Base-by-base conservation (phyloP, 2,888 invertebrate species). In the Himalopsyche kuldschensis region DNA sequence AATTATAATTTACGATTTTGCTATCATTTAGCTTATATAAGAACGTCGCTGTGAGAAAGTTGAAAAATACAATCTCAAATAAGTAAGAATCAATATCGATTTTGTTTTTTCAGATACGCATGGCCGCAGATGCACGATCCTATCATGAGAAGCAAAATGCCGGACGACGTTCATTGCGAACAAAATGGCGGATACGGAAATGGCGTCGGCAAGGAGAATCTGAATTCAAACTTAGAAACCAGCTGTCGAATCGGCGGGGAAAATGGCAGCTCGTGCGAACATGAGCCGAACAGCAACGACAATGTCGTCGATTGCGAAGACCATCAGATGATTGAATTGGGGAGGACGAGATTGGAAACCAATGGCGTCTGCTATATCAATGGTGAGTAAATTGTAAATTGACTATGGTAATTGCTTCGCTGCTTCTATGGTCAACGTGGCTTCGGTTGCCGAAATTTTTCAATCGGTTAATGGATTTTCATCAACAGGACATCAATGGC, bases 291-390 rank as follows among this genome's bases (percentile, higher is more conserved):
- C 24, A 82, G 5, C 69, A 80, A 17, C 84, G 87, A 88, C 87
- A 79, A 86, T 87, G 82, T 84, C 78, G 10, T 87, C 24, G 10
- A 46, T 31, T 86, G 35, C 84, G 63, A 90, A 90, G 31, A 88
- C 89, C 0, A 89, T 90, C 47, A 92, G 85, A 93, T 98, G 91
- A 90, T 92, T 48, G 94, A 95, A 88, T 93, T 93, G 17, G 94
- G 94, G 0, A 92, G 95, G 85, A 94, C 92, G 1, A 90, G 91
- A n/a, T 91, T 97, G 87, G 91, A 93, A 41, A 88, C 94, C 0
- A 95, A 99, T 88, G 95, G 95, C 84, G 97, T 98, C 35, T 96
- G 97, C 88, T 99, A 99, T 89, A 99, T 99, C 75, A 98, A 97
- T 90, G 98, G 98, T 98, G 89, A 90, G 90, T 69, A 15, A 10